phyloP scores from a whole-genome alignment of 2,888 invertebrate genomes.

The Perizoma flavofasciatum region DNA sequence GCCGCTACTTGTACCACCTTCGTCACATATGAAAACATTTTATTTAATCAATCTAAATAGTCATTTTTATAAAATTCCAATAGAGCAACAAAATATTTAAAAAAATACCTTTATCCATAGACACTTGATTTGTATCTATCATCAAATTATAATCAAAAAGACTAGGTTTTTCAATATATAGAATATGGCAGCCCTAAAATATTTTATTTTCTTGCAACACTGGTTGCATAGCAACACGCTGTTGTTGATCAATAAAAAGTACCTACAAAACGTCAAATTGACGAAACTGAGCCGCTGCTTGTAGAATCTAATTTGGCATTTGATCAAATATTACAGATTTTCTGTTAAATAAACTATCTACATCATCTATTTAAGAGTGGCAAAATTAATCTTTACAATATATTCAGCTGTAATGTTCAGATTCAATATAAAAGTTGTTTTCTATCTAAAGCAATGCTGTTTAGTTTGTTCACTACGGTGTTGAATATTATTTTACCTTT shows the following conservation, averaged over 20 bases:
- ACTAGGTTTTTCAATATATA: too few species aligned
- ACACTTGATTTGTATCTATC: too few species aligned
- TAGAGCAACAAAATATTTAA: too few species aligned
- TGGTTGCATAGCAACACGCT: constrained; percentile 48
- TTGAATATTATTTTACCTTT: constrained; percentile 88
- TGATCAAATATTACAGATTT: neutral
- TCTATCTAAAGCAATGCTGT: constrained; percentile 89
- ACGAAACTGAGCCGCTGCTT: neutral
- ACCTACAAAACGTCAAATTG: constrained; percentile 13
- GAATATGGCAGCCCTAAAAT: neutral
- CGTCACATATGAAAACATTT: too few species aligned
- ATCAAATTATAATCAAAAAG: too few species aligned
- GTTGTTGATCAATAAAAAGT: constrained; percentile 38
- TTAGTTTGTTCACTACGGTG: constrained; percentile 85
- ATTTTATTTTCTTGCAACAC: constrained; percentile 27
- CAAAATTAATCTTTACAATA: constrained; percentile 81
- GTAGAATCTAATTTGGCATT: neutral
- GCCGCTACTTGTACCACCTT: too few species aligned
- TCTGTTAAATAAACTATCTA: neutral
- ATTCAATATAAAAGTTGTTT: constrained; percentile 89
- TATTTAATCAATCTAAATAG: too few species aligned
- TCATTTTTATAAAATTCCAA: too few species aligned
- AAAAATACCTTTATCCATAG: too few species aligned
- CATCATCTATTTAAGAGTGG: neutral
- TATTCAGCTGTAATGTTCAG: constrained; percentile 85